Evolutionary conservation across 2,888 invertebrate genomes (phyloP), one percentile per base, ranked within the genome.

Genomic region (Ormyrus thymus): DNA sequence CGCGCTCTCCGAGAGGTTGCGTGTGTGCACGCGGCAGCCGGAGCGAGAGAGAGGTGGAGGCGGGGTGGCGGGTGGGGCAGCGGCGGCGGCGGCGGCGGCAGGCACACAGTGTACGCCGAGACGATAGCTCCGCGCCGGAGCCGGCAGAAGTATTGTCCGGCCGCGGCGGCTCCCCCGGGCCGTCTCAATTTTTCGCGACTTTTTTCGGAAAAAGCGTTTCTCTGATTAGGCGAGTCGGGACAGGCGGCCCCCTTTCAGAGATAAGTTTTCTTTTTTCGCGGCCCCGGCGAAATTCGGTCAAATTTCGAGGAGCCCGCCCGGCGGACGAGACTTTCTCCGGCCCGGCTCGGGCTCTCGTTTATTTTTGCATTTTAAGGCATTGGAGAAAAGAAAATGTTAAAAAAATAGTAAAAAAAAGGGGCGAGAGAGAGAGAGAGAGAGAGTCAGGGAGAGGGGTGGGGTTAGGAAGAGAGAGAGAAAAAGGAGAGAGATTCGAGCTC

Each of bases 301-400:
- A 86, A 86, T 84, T 85, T 74, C 56, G 13, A 59, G 15, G 65
- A 13, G 7, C 5, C 15, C 77, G 80, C 58, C 78, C 76, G 80
- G 83, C 29, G 82, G 84, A 83, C 85, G 84, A 69, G 72, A 79
- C 59, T 83, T 84, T 75, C 50, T 55, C 77, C 64, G 64, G 51
- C 80, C 79, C 74, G 80, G 82, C 72, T 51, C 74, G 68, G 46
- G 77, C 70, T 65, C 79, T 87, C 88, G 88, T 88, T 88, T 87
- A 88, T 88, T 88, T 88, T 88, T 88, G 88, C 87, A 88, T 88
- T 88, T 88, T 87, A 88, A 88, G 87, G 87, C 87, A 88, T 87
- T 85, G 88, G 87, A 87, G 88, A 87, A 88, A 87, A 88, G 88
- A 88, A 88, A 88, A 88, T 87, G 88, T 87, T 87, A 84, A 88